Evolutionary conservation across 2,113 vertebrate genomes (phyloP), one percentile per base, ranked within the genome.

Genomic region (Canis aureus): DNA sequence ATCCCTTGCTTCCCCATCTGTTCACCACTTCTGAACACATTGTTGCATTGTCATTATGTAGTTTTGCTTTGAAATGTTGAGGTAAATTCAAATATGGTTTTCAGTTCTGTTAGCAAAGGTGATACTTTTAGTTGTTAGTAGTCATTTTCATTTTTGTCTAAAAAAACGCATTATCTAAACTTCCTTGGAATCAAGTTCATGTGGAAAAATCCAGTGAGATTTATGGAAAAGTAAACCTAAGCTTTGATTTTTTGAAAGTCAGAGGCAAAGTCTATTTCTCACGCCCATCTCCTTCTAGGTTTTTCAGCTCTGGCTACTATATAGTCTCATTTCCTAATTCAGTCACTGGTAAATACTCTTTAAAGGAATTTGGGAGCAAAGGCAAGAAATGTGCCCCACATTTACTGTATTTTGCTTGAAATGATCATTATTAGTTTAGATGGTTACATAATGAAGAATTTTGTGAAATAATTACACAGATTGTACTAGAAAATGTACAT

Each of bases 181-280:
- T 67, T 79, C 27, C 38, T 23, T 83, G 17, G 83, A 94, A 86
- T 91, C 0, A 83, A 62, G 3, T 20, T 49, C 53, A 11, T 27
- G 20, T 67, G n/a, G 15, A 35, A 80, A 84, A 93, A 83, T 51
- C 7, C 19, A 79, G 3, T 57, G 53, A 19, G 29, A 90, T 0
- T 5, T 73, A 8, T 1, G 82, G 20, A 8, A 53, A 84, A 64
- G 2, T 27, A 76, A 85, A 10, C 59, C 35, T 66, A 25, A 76
- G 7, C 19, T 43, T 16, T 38, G 27, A 51, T 85, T 88, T 81
- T 88, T 96, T 59, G 19, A 81, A 97, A 67, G 8, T 71, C 15
- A 79, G 60, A 29, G 5, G 0, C 0, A 85, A 55, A 22, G 0
- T 29, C 5, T 35, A 8, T 11, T 93, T 93, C 66, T 82, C 4